Conservation (phyloP, 2,797 vertebrate species). For the Falco rusticolus region DNA sequence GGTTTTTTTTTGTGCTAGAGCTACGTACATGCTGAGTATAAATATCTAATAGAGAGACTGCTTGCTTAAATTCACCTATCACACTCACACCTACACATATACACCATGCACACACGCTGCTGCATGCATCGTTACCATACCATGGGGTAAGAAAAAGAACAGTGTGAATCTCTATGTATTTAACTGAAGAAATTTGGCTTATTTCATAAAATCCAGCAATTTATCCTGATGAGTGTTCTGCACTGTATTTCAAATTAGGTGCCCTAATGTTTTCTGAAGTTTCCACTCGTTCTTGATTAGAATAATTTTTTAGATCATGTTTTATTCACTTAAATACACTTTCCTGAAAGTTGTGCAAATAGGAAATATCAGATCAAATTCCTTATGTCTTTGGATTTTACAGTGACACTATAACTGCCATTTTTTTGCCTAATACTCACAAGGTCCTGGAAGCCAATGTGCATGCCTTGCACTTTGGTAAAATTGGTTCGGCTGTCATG, state of each 20-base stretch:
- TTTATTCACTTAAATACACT: background rate
- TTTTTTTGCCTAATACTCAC: background rate
- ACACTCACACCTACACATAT: background rate
- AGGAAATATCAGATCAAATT: background rate
- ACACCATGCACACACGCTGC: background rate
- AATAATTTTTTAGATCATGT: background rate
- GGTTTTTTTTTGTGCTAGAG: background rate
- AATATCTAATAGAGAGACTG: background rate
- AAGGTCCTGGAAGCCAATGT: background rate
- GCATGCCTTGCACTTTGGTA: background rate
- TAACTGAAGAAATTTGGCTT: background rate
- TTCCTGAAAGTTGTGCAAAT: background rate
- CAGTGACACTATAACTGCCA: background rate
- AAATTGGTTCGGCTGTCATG: fast-evolving
- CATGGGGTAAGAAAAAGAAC: background rate
- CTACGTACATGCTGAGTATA: background rate
- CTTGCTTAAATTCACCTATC: background rate
- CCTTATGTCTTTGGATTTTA: background rate
- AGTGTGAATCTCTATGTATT: background rate
- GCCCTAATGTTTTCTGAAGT: background rate
- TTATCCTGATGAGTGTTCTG: background rate
- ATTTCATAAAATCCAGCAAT: background rate
- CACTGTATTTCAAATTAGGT: background rate
- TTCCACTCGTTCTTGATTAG: background rate
- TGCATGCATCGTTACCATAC: background rate